phyloP scores from a whole-genome alignment of 2,113 vertebrate genomes.

The Asarcornis scutulata region DNA sequence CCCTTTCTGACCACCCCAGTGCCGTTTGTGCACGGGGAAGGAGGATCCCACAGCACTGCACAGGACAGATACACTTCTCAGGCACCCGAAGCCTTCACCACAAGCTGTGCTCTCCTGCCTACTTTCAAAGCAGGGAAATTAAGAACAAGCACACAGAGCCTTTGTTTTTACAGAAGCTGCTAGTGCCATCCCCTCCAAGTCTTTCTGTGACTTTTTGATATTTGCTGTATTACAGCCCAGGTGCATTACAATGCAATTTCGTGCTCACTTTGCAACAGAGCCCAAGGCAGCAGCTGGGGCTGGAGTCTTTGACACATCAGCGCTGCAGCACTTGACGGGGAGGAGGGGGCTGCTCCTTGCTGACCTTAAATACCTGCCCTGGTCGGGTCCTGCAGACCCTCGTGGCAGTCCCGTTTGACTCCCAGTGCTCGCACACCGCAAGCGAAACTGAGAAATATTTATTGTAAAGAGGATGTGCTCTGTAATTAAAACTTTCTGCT shows the following conservation, averaged over 20 bases:
- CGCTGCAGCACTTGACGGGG: fast-evolving
- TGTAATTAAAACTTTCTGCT: not conserved
- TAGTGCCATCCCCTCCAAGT: not conserved
- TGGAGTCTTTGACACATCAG: fast-evolving
- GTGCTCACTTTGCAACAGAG: fast-evolving
- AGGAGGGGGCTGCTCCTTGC: fast-evolving
- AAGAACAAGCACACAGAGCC: not conserved
- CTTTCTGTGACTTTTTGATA: fast-evolving
- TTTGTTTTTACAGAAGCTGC: not conserved
- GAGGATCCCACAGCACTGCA: not conserved
- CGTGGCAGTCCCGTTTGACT: fast-evolving
- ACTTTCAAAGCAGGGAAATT: fast-evolving
- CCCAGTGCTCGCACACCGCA: not conserved
- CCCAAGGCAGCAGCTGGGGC: not conserved
- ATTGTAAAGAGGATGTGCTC: not conserved
- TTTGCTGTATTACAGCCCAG: not conserved
- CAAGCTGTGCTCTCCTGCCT: not conserved
- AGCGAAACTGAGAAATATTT: not conserved
- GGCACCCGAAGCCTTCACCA: not conserved
- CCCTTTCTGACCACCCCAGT: not conserved
- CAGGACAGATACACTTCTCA: fast-evolving
- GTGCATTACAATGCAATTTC: fast-evolving
- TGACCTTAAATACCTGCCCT: too few relatives aligned
- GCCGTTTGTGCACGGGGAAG: not conserved
- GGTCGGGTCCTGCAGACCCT: too few relatives aligned